A percentile compares a stretch with the other conserved stretches of the same genome.
These are phyloP conservation scores for Pentalonia nigronervosa DNA, from an alignment of 1,140 invertebrate species.

Conservation along the genomic window DNA sequence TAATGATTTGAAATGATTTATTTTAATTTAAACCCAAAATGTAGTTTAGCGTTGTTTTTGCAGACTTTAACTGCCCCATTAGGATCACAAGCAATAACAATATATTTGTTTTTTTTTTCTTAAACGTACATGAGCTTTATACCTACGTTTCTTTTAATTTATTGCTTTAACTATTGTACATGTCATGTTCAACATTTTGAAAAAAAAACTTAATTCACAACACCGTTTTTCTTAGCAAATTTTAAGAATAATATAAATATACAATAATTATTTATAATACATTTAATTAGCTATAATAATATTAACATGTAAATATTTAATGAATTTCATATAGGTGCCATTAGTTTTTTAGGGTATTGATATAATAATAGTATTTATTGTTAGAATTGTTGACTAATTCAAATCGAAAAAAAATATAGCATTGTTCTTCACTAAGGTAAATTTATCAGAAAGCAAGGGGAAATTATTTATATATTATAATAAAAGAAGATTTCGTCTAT, in stretches of 20 bases:
- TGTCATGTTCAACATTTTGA: not conserved
- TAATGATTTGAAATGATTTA: constrained; percentile 9
- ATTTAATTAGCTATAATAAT: not conserved
- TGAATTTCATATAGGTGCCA: not conserved
- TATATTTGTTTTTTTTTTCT: constrained; percentile 17
- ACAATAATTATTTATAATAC: not conserved
- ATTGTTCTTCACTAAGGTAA: not conserved
- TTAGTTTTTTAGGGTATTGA: not conserved
- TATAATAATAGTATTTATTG: not conserved
- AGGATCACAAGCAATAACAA: not conserved
- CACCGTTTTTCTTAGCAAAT: not conserved
- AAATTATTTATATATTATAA: not conserved
- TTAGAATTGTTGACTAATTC: too few relatives aligned
- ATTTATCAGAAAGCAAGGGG: not conserved
- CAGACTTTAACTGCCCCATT: constrained; percentile 1
- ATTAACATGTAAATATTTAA: not conserved
- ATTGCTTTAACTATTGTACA: not conserved
- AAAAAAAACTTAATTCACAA: not conserved
- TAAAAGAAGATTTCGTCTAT: not conserved
- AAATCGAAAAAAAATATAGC: not conserved
- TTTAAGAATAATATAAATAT: not conserved
- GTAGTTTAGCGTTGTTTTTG: not conserved
- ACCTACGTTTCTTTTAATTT: not conserved
- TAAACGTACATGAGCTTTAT: not conserved
- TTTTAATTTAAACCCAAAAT: not conserved